These are phyloP conservation scores for Eurosta solidaginis DNA, from an alignment of 1,140 invertebrate species.

Conservation along the genomic window DNA sequence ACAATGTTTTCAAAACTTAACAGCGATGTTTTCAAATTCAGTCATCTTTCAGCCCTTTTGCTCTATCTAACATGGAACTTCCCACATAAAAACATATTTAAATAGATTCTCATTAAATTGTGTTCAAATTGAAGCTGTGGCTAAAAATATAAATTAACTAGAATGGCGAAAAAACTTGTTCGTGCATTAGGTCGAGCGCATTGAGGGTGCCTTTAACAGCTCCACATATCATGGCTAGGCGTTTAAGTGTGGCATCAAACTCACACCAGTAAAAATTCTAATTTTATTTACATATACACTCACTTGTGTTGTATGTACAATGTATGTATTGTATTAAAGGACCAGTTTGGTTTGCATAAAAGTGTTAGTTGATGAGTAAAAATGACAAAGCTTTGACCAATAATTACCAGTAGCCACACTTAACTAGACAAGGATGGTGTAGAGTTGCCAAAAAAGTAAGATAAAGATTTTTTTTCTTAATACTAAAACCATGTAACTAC, in stretches of 20 bases:
- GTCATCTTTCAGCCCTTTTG: too few relatives aligned
- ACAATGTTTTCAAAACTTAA: too few relatives aligned
- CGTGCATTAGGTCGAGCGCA: background rate
- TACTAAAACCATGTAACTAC: too few relatives aligned
- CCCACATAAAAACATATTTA: too few relatives aligned
- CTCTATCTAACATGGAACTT: too few relatives aligned
- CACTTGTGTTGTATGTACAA: too few relatives aligned
- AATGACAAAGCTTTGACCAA: slow-evolving; percentile 5
- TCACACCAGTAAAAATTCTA: too few relatives aligned
- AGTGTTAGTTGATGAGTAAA: slow-evolving; percentile 10
- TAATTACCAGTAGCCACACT: background rate
- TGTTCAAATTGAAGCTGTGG: background rate
- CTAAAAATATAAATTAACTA: slow-evolving; percentile 14
- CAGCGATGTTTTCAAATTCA: too few relatives aligned
- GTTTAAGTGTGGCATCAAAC: background rate
- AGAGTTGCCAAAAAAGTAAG: background rate
- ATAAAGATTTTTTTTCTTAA: too few relatives aligned
- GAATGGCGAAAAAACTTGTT: background rate
- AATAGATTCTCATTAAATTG: too few relatives aligned
- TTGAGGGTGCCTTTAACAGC: background rate
- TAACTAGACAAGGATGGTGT: background rate
- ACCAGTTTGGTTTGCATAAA: background rate
- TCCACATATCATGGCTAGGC: background rate
- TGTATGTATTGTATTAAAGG: background rate
- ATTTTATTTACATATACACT: background rate